Percentiles rank a stretch among this genome's conserved stretches.
These are phyloP conservation scores for Hesperophylax magnus DNA, from an alignment of 1,140 invertebrate genomes.

Conservation along the genomic window DNA sequence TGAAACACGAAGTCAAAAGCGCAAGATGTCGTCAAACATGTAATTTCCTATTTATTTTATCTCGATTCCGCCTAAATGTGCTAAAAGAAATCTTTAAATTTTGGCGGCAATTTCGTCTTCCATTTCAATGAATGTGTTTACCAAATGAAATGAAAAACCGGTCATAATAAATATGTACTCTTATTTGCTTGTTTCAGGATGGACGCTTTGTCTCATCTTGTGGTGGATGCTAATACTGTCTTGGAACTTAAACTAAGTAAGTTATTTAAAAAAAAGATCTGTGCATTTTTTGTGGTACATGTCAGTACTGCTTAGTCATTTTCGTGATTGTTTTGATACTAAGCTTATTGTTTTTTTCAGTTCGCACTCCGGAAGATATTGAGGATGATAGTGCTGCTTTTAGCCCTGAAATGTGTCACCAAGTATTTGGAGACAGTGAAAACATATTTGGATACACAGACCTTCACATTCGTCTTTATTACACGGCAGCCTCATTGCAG, in stretches of 20 bases:
- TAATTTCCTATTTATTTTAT: not conserved
- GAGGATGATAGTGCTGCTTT: constrained; percentile 82
- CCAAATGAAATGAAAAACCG: not conserved
- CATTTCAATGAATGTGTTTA: constrained; percentile 1
- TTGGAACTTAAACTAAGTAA: constrained; percentile 85
- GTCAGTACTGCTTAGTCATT: not conserved
- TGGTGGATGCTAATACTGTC: constrained; percentile 80
- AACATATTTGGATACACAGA: constrained; percentile 95
- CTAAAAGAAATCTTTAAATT: not conserved
- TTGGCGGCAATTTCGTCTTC: constrained; percentile 45
- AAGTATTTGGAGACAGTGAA: constrained; percentile 94
- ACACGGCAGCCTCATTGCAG: constrained; percentile 83
- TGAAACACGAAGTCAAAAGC: not conserved
- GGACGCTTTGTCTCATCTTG: constrained; percentile 73
- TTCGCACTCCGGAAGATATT: constrained; percentile 78
- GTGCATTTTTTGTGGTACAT: too few species aligned
- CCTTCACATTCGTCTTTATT: constrained; percentile 84
- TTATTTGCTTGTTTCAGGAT: constrained; percentile 56
- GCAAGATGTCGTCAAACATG: constrained; percentile 9
- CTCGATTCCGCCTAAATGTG: not conserved
- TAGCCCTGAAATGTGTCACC: constrained; percentile 92
- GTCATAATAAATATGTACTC: not conserved
- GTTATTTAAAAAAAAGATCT: not conserved
- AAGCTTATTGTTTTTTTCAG: constrained; percentile 63
- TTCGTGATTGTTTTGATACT: not conserved